Evolutionary conservation across 2,113 vertebrate genomes (phyloP), one percentile per base, ranked within the genome.

Genomic region (Dermatemys mawii): DNA sequence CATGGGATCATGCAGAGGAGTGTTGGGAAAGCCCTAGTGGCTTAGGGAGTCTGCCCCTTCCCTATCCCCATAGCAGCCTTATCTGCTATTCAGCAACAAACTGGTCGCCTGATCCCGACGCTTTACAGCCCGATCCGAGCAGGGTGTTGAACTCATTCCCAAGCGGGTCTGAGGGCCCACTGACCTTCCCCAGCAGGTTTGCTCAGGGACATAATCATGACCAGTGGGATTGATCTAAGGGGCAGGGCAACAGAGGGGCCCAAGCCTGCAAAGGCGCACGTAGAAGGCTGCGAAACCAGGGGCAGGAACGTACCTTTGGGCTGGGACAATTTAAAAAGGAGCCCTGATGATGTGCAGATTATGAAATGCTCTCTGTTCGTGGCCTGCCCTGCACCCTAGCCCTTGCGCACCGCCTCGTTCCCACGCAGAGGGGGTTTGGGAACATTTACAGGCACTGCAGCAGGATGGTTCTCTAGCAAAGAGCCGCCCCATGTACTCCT

Each of bases 361-460:
- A n/a, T n/a, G n/a, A 41, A 21, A 73, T 9, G 3, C 5, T 2
- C 38, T 38, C 21, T 11, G 17, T 5, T 41, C 19, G 2, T 19
- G n/a, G 17, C 67, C 9, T 2, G 21, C 63, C 19, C 63, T 70
- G 63, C 35, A 5, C 2, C 35, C 63, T 67, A n/a, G n/a, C 27
- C 11, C 5, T 57, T 13, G 11, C 2, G 3, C 32, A 3, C 7
- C 60, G n/a, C 3, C 32, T 63, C 2, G 14, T n/a, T 16, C 32
- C 60, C 60, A 32, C 16, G 57, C 57, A 67, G 60, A 9, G 35
- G 63, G 10, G 17, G 35, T 21, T 32, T 67, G 35, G 63, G 35
- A 67, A n/a, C 11, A 35, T n/a, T 67, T 9, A n/a, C 3, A 67
- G 35, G 35, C n/a, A 38, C n/a, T n/a, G 16, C 35, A 38, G 63